These are phyloP conservation scores for Siniperca undulata DNA, from an alignment of 2,797 vertebrate species.

Conservation along the genomic window DNA sequence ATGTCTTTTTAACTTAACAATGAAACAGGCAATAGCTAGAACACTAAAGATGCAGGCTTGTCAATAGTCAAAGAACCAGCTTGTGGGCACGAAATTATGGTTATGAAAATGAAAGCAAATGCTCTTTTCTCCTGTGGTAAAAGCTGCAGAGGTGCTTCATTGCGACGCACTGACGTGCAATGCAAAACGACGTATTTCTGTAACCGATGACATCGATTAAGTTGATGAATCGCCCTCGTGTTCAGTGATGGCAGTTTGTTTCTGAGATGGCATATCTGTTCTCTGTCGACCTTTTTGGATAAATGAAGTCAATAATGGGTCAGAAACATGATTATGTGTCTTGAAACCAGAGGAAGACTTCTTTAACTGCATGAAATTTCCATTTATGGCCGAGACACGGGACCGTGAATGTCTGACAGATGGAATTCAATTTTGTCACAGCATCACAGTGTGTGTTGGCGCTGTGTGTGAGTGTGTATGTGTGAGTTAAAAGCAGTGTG, in stretches of 20 bases:
- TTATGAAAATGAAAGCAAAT: not conserved
- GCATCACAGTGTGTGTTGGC: not conserved
- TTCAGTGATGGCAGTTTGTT: not conserved
- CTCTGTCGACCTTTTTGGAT: not conserved
- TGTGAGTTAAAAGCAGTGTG: conserved; percentile 5
- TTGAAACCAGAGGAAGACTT: conserved; percentile 46
- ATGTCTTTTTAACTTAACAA: not conserved
- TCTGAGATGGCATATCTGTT: not conserved
- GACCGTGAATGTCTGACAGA: conserved; percentile 39
- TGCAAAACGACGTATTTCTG: too few species aligned
- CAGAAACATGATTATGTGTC: conserved; percentile 19
- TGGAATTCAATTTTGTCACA: too few species aligned
- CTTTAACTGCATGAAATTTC: conserved; percentile 67
- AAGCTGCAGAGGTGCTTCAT: not conserved
- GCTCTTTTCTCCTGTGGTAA: not conserved
- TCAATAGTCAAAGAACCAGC: not conserved
- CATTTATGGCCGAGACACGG: conserved; percentile 52
- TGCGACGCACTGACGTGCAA: too few species aligned
- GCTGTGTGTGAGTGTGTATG: conserved; percentile 5
- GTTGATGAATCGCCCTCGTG: not conserved
- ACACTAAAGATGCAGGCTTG: not conserved
- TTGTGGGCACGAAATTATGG: not conserved
- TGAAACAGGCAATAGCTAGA: conserved; percentile 4
- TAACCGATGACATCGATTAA: too few species aligned
- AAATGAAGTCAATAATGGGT: conserved; percentile 18